Conservation (phyloP, 2,113 vertebrate species). For the Galbula dea region DNA sequence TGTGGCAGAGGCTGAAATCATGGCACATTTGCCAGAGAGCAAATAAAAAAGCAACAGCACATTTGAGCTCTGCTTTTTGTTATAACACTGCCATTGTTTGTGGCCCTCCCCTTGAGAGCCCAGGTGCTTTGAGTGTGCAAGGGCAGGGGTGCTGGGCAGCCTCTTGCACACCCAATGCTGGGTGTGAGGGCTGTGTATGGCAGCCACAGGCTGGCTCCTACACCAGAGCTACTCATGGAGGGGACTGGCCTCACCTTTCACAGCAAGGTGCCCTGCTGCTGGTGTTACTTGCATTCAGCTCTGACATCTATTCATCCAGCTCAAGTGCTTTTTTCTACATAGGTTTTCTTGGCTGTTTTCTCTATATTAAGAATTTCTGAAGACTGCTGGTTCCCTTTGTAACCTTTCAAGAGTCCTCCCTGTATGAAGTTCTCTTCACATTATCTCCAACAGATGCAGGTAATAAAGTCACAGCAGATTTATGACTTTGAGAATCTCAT, state of each 20-base stretch:
- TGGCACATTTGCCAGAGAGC: not conserved
- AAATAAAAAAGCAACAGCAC: not conserved
- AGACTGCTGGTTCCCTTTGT: constrained; percentile 17
- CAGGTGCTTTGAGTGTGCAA: rapidly evolving
- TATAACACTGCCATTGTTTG: not conserved
- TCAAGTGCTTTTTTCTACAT: not conserved
- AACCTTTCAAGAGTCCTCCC: constrained; percentile 44
- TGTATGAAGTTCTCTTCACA: constrained; percentile 40
- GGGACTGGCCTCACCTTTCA: not conserved
- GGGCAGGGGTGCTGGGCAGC: not conserved
- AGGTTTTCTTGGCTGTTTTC: constrained; percentile 15
- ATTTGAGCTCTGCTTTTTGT: not conserved
- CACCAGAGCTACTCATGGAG: rapidly evolving
- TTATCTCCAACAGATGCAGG: not conserved
- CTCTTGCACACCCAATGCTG: rapidly evolving
- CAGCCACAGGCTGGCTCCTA: not conserved
- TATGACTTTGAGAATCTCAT: constrained; percentile 29
- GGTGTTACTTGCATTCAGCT: not conserved
- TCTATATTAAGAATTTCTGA: constrained; percentile 8
- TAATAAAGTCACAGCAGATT: constrained; percentile 38
- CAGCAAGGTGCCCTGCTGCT: not conserved
- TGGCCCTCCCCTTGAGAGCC: rapidly evolving
- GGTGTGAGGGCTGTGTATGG: not conserved
- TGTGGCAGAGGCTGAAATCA: not conserved
- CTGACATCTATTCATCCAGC: not conserved